phyloP scores from a whole-genome alignment of 92 coral and sea anemone genomes.

The Porites evermanni region DNA sequence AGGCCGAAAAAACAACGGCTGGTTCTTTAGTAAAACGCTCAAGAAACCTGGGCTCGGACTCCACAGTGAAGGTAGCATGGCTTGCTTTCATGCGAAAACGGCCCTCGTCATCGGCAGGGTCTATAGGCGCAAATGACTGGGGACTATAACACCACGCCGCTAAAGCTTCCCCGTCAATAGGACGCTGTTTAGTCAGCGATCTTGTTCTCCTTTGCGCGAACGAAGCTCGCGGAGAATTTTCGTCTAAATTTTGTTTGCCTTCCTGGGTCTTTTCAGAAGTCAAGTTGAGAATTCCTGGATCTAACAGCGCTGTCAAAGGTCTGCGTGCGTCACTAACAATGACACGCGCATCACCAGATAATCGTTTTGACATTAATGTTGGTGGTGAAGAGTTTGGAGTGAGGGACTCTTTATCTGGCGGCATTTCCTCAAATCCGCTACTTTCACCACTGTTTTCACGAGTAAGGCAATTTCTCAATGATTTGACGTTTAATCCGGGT shows the following conservation, averaged over 20 bases:
- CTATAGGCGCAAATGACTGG: background rate
- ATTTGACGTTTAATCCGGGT: conserved; percentile 2
- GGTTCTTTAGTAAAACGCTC: background rate
- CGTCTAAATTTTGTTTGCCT: conserved; percentile 28
- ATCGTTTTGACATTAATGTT: background rate
- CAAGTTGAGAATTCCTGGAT: conserved; percentile 29
- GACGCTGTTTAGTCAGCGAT: conserved; percentile 70
- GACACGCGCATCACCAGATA: background rate
- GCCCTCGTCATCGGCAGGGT: background rate
- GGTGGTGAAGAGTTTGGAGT: conserved; percentile 31
- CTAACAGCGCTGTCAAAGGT: conserved; percentile 29
- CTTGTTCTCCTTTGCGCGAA: conserved; percentile 58
- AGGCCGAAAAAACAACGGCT: background rate
- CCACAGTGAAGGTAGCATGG: background rate
- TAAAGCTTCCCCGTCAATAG: conserved; percentile 40
- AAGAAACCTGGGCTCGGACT: background rate
- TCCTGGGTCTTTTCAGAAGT: background rate
- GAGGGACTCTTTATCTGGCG: conserved; percentile 11
- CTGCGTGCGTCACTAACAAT: conserved; percentile 2
- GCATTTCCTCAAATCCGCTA: conserved; percentile 89
- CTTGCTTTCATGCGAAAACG: background rate
- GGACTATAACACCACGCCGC: conserved; percentile 3
- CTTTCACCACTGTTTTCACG: conserved; percentile 85
- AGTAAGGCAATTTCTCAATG: conserved; percentile 42
- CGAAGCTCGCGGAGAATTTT: conserved; percentile 49